Conservation (phyloP, 1,140 invertebrate genomes). For the Drosophila mayri region DNA sequence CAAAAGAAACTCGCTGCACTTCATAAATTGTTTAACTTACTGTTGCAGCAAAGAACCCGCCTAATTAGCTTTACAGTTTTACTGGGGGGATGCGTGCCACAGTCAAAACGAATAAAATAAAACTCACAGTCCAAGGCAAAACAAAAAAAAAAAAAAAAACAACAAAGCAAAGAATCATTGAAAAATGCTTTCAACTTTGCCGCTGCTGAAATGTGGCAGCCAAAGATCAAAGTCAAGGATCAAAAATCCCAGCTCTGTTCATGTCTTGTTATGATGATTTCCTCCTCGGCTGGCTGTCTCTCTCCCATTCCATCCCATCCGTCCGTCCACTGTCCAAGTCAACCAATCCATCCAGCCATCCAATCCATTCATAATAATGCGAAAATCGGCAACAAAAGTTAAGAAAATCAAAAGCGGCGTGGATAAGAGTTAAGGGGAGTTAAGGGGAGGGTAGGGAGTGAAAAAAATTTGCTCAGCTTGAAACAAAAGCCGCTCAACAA, state of each 20-base stretch:
- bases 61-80: conserved; percentile 74
- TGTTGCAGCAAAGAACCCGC: conserved; percentile 35
- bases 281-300: conserved; percentile 11
- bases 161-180: conserved; percentile 27
- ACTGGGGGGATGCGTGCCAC: conserved; percentile 56
- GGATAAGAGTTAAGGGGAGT: conserved; percentile 51
- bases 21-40: conserved; percentile 80
- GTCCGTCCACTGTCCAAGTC: conserved; percentile 10
- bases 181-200: conserved; percentile 74
- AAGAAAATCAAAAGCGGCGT: conserved; percentile 73
- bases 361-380: conserved; percentile 78
- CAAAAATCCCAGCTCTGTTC: conserved; percentile 60
- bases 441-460: background rate
- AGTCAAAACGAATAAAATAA: conserved; percentile 13
- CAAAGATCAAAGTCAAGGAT: conserved; percentile 81
- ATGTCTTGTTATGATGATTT: conserved; percentile 79
- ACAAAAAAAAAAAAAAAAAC: background rate
- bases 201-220: conserved; percentile 66
- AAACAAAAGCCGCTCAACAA: conserved; percentile 67
- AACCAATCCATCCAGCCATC: conserved; percentile 30
- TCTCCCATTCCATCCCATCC: conserved; percentile 15
- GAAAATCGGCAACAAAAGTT: conserved; percentile 64
- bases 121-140: conserved; percentile 9
- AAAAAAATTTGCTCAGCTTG: conserved; percentile 46
- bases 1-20: conserved; percentile 72